Conservation (phyloP, 2,888 invertebrate genomes). For the Aspidapion aeneum region DNA sequence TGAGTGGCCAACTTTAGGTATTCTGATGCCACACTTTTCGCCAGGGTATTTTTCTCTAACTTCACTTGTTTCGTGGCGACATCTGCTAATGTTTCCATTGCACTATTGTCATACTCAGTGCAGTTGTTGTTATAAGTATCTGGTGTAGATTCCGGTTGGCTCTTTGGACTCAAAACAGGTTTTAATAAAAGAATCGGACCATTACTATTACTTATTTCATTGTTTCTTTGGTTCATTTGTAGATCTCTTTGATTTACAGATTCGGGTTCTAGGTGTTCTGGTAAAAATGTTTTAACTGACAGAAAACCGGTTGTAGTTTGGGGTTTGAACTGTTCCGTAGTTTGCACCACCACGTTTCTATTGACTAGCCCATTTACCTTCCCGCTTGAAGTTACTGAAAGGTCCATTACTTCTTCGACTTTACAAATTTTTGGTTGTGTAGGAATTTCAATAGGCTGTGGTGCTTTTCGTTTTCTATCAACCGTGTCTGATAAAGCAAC, state of each 20-base stretch:
- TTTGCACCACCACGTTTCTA: background rate
- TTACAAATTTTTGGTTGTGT: conserved; percentile 34
- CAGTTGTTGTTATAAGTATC: conserved; percentile 20
- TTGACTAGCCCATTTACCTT: conserved; percentile 5
- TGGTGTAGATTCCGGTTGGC: conserved; percentile 7
- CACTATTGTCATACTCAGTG: conserved; percentile 45
- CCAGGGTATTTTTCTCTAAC: conserved; percentile 49
- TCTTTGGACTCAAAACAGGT: conserved; percentile 1
- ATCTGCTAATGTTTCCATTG: conserved; percentile 49
- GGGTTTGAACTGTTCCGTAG: background rate
- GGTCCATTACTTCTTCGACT: conserved; percentile 45
- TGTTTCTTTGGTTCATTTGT: background rate
- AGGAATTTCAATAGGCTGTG: conserved; percentile 12
- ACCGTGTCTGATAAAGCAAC: conserved; percentile 25
- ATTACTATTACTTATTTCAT: background rate
- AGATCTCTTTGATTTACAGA: background rate
- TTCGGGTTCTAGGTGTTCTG: background rate
- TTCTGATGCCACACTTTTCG: conserved; percentile 64
- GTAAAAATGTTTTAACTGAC: background rate
- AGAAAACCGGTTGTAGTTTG: background rate
- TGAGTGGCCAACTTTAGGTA: conserved; percentile 59
- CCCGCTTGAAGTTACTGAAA: conserved; percentile 33
- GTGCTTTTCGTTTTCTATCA: conserved; percentile 27
- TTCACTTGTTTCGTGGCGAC: conserved; percentile 48
- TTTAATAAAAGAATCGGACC: conserved; percentile 12